These are phyloP conservation scores for Poecilia wingei DNA, from an alignment of 2,797 vertebrate species.

Conservation along the genomic window DNA sequence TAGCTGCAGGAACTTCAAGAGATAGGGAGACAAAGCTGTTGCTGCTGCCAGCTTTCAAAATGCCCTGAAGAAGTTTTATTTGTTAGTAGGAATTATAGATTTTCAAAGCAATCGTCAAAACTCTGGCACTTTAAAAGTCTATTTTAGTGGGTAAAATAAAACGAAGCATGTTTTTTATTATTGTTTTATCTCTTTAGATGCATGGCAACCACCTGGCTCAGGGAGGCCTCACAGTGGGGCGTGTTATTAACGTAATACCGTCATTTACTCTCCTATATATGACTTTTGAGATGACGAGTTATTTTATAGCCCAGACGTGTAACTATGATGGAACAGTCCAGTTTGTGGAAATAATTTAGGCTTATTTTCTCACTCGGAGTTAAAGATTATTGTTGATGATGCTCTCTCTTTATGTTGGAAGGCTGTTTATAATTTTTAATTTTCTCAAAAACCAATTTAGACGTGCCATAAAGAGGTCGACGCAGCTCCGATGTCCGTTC, in stretches of 20 bases:
- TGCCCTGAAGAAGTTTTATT: neutral
- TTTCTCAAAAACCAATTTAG: slow-evolving; percentile 53
- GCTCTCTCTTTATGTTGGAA: slow-evolving; percentile 12
- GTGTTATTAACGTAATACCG: neutral
- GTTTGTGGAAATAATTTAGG: neutral
- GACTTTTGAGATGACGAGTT: neutral
- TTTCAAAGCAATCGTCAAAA: neutral
- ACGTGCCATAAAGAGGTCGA: slow-evolving; percentile 80
- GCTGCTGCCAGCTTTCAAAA: neutral
- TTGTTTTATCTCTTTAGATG: neutral
- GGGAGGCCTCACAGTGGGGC: neutral
- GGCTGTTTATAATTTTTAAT: slow-evolving; percentile 17
- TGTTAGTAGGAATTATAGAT: neutral
- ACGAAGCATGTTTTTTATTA: neutral
- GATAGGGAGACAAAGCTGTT: neutral
- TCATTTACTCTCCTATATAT: neutral
- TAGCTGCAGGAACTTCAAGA: neutral
- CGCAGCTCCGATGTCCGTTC: slow-evolving; percentile 75
- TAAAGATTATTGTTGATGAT: neutral
- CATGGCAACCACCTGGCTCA: neutral
- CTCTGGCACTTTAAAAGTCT: neutral
- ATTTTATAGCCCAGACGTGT: neutral
- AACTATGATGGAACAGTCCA: neutral
- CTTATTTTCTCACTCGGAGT: neutral
- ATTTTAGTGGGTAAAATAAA: neutral